A percentile compares a stretch with the other conserved stretches of the same genome.
These are phyloP conservation scores for Latrodectus hesperus DNA, from an alignment of 2,888 invertebrate species.

Conservation along the genomic window DNA sequence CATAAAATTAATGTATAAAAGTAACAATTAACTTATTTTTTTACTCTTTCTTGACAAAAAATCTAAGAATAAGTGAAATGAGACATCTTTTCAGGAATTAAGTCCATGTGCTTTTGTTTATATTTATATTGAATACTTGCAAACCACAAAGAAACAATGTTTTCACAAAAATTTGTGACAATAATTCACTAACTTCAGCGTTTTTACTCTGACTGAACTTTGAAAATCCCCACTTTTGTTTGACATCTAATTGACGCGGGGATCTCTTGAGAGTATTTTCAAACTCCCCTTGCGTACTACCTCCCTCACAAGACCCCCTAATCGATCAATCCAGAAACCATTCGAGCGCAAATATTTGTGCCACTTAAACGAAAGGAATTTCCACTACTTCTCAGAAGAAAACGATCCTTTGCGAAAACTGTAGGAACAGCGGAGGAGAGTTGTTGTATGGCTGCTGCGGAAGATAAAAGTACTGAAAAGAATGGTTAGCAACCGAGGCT, in stretches of 20 bases:
- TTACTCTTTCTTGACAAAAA: too few species aligned
- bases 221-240: conserved; percentile 2
- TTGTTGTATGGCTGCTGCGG: conserved; percentile 49
- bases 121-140: too few species aligned
- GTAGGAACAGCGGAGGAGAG: conserved; percentile 40
- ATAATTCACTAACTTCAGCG: too few species aligned
- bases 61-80: too few species aligned
- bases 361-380: conserved; percentile 60
- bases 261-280: conserved; percentile 34
- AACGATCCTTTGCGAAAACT: conserved; percentile 33
- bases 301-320: conserved; percentile 12
- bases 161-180: too few species aligned
- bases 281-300: conserved; percentile 12
- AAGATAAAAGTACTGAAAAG: conserved; percentile 38
- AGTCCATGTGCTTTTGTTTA: too few species aligned
- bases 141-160: too few species aligned
- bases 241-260: conserved; percentile 58
- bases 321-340: conserved; percentile 55
- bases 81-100: too few species aligned
- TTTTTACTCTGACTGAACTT: background rate
- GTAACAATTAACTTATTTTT: too few species aligned
- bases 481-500: conserved; percentile 41
- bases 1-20: too few species aligned
- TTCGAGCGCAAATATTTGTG: conserved; percentile 59
- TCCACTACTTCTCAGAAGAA: conserved; percentile 31